These are phyloP conservation scores for Pomatostomus ruficeps DNA, from an alignment of 2,113 vertebrate genomes.

Conservation along the genomic window DNA sequence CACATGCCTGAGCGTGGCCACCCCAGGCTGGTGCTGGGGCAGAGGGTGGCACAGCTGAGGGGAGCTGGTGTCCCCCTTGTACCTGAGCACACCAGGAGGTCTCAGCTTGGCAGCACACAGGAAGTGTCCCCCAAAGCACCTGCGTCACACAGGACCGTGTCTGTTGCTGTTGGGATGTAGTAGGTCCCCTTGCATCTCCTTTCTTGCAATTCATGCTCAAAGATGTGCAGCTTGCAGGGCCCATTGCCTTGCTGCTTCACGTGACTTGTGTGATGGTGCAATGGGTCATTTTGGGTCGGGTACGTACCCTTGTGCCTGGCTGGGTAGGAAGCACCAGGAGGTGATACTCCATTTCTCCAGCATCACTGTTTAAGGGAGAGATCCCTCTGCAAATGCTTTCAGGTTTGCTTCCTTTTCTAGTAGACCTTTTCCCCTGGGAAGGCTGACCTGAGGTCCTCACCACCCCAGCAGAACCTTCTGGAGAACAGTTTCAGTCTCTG, in stretches of 20 bases:
- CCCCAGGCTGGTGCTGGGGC: background rate
- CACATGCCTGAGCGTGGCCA: background rate
- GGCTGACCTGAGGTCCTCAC: background rate
- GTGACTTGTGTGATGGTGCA: background rate
- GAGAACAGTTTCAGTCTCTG: background rate
- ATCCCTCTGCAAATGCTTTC: background rate
- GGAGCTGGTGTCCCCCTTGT: background rate
- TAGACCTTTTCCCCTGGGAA: background rate
- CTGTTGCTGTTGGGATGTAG: background rate
- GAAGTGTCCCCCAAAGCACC: background rate
- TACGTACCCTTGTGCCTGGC: rapidly evolving
- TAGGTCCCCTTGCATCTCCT: rapidly evolving
- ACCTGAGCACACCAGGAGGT: background rate
- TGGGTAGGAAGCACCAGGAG: background rate
- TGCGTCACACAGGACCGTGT: rapidly evolving
- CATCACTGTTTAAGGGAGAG: background rate
- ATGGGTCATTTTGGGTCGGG: background rate
- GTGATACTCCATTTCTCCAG: background rate
- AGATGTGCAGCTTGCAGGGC: background rate
- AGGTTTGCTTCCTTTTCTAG: background rate
- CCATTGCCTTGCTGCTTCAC: background rate
- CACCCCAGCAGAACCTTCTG: background rate
- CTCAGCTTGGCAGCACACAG: background rate
- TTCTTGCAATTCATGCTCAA: background rate
- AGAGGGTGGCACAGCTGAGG: background rate